Evolutionary conservation across 2,113 vertebrate species (phyloP), one percentile per base, ranked within the genome.

Genomic region (Hemicordylus capensis): DNA sequence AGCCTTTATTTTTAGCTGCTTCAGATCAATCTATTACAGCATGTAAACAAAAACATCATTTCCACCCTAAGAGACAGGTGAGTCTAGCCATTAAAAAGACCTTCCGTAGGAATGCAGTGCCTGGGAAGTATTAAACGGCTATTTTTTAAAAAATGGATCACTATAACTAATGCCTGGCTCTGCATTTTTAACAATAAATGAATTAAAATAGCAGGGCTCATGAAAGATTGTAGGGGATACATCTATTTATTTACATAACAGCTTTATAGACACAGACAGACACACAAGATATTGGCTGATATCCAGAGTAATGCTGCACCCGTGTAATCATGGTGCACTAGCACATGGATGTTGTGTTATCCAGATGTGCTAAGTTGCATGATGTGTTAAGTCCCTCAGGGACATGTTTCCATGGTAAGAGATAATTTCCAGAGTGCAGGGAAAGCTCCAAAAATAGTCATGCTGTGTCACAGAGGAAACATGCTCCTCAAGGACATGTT

Each of bases 1-100:
- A 69, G 31, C 37, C 28, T 69, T 85, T 85, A 78, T 70, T 85
- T 85, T 85, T 85, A 67, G 64, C 39, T 59, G 20, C 39, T 78
- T 78, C 75, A 85, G 34, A 0, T 59, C 64, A 56, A 22, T 56
- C 54, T 59, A 70, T 46, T 46, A 69, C 39, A 70, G 19, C n/a
- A 78, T 59, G 64, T 46, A 70, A 85, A 46, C 48, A 77, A 85
- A 77, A 48, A 12, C 70, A 85, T 48, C 31, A 72, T 37, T 85
- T 85, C 39, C 54, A 59, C 56, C 79, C 54, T 79, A 70, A 85
- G 24, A 58, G 39, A 34, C 28, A 85, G 75, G 64, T 61, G 59
- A 28, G 37, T 34, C 75, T 72, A 61, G 59, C 6, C 39, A 70
- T 39, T 70, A 46, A 67, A 78, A 59, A 59, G 15, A 26, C 20